phyloP scores from a whole-genome alignment of 2,113 vertebrate species.

The Nothocercus nigrocapillus region DNA sequence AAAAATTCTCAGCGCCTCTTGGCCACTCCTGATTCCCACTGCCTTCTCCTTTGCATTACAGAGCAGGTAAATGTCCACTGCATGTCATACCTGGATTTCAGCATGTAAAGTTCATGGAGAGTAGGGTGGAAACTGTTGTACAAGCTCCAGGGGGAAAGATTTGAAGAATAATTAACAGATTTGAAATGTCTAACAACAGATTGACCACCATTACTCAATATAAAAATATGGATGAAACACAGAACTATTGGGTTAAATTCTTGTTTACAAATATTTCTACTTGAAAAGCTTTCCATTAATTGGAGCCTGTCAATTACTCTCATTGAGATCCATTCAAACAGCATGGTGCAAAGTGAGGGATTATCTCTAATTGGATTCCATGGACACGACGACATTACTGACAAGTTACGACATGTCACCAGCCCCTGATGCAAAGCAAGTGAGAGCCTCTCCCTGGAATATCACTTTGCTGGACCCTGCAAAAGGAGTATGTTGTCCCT shows the following conservation, averaged over 20 bases:
- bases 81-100: not conserved
- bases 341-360: not conserved
- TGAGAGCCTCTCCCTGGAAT: not conserved
- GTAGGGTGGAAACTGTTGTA: not conserved
- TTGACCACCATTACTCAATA: not conserved
- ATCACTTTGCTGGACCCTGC: not conserved
- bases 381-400: not conserved
- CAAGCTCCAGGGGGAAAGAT: not conserved
- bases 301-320: not conserved
- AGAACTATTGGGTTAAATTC: not conserved
- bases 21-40: not conserved
- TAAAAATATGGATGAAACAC: not conserved
- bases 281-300: constrained; percentile 1
- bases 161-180: not conserved
- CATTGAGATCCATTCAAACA: not conserved
- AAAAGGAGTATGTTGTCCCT: not conserved
- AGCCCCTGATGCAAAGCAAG: not conserved
- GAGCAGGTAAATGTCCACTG: not conserved
- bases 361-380: not conserved
- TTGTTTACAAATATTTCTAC: constrained; percentile 4
- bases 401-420: not conserved
- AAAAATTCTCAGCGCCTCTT: not conserved
- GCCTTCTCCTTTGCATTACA: not conserved
- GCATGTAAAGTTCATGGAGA: not conserved
- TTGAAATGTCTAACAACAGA: not conserved